Conservation (phyloP, 2,888 invertebrate species). For the Pedicia rivosa region DNA sequence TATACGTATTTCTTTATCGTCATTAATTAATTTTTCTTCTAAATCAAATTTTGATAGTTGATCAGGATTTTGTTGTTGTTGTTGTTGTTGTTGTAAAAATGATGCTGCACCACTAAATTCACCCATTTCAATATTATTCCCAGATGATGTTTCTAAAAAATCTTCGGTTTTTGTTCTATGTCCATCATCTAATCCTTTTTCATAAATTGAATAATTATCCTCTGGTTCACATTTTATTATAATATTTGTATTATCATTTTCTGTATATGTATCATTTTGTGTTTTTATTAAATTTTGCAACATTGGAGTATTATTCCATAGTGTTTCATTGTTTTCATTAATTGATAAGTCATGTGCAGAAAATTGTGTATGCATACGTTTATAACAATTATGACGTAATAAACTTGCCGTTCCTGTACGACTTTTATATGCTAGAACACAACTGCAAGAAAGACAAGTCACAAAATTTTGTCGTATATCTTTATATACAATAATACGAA, state of each 20-base stretch:
- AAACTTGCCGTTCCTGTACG: constrained; percentile 11
- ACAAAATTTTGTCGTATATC: constrained; percentile 11
- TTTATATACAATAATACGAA: constrained; percentile 11
- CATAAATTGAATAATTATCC: not conserved
- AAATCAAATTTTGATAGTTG: constrained; percentile 3
- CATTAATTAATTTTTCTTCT: not conserved
- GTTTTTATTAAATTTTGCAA: not conserved
- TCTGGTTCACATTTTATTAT: constrained; percentile 4
- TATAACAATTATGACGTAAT: constrained; percentile 10
- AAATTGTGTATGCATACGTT: constrained; percentile 1
- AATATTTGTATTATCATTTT: not conserved
- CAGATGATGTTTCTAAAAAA: too few species aligned
- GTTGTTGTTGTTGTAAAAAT: constrained; percentile 2
- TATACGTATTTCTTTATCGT: constrained; percentile 1
- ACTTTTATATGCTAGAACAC: constrained; percentile 11
- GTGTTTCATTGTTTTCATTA: not conserved
- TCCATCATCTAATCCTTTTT: too few species aligned
- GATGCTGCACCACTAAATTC: constrained; percentile 2
- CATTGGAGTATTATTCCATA: constrained; percentile 1
- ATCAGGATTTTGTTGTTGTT: constrained; percentile 2
- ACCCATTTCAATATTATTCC: too few species aligned
- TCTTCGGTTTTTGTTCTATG: too few species aligned
- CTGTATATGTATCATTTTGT: not conserved
- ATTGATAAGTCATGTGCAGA: not conserved
- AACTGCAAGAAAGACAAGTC: constrained; percentile 9